Evolutionary conservation across 2,888 invertebrate genomes (phyloP), one percentile per base, ranked within the genome.

Genomic region (Phymatocera aterrima): DNA sequence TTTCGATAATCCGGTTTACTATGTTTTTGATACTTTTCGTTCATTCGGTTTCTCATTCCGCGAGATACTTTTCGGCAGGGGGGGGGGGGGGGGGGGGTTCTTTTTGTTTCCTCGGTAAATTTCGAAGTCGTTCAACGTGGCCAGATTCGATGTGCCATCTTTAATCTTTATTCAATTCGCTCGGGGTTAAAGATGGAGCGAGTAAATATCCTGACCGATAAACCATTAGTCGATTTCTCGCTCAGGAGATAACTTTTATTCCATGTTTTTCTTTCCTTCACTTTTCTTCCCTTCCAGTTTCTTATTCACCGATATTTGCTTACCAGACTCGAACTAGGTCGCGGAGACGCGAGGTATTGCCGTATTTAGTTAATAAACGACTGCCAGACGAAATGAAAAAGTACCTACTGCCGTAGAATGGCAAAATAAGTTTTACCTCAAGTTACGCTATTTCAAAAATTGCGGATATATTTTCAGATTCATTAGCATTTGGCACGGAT

Each of bases 151-250:
- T 72, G 51, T 72, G 72, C 51, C 72, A 51, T 18, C 60, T 57
- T 72, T 78, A 78, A 70, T 70, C 51, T 68, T 57, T 78, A 78
- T 78, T 70, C 54, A 48, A 78, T 78, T 78, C 18, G 31, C 64
- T 48, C 8, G 28, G 40, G 57, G 46, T 21, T 68, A 15, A n/a
- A 15, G 43, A 12, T 10, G 24, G 65, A 6, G 54, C n/a, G 54
- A 8, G 37, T 24, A 21, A 40, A 28, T 24, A 18, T 43, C 21
- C 40, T 40, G 46, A 28, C 72, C n/a, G 51, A 72, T 31, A n/a
- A 72, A 51, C 34, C 51, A 51, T 72, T 51, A 51, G 31, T 48
- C 72, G 51, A 51, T 72, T 48, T 18, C 12, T 51, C 18, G 43
- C 10, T 15, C 28, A 8, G 21, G 68, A 68, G 46, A 40, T 68